Conservation (phyloP, 2,797 vertebrate genomes). For the Falco concolor region DNA sequence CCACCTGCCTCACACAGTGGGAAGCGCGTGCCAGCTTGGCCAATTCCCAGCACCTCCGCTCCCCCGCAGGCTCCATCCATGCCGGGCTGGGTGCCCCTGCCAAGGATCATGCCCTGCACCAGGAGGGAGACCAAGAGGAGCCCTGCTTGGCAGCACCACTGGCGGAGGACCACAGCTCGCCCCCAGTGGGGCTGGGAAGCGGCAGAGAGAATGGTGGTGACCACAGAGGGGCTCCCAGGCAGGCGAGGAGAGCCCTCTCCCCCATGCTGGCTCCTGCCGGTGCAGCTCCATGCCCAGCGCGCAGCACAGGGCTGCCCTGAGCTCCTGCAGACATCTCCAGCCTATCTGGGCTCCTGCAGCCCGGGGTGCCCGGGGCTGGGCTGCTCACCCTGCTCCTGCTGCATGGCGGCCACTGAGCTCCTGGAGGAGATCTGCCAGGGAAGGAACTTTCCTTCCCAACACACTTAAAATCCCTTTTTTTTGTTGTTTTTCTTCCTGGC, state of each 20-base stretch:
- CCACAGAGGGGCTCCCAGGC: fast-evolving
- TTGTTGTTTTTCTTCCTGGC: neutral
- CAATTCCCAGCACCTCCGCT: neutral
- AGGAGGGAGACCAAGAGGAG: neutral
- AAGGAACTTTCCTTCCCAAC: neutral
- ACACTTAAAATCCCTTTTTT: constrained; percentile 3
- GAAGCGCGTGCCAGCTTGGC: fast-evolving
- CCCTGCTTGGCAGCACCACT: fast-evolving
- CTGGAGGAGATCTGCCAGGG: neutral
- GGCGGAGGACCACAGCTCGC: fast-evolving
- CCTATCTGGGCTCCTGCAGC: neutral
- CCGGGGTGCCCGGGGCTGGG: neutral
- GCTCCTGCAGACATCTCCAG: neutral
- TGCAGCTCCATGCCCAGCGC: neutral
- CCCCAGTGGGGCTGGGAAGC: neutral
- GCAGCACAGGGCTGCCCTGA: neutral
- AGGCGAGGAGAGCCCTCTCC: neutral
- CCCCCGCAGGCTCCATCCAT: neutral
- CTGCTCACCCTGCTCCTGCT: neutral
- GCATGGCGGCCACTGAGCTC: neutral
- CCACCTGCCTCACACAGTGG: fast-evolving
- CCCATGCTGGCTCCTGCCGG: neutral
- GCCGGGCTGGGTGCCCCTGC: fast-evolving
- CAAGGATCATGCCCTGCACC: fast-evolving
- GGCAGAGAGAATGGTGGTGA: neutral